phyloP scores from a whole-genome alignment of 2,888 invertebrate genomes.

The Latheticus oryzae region DNA sequence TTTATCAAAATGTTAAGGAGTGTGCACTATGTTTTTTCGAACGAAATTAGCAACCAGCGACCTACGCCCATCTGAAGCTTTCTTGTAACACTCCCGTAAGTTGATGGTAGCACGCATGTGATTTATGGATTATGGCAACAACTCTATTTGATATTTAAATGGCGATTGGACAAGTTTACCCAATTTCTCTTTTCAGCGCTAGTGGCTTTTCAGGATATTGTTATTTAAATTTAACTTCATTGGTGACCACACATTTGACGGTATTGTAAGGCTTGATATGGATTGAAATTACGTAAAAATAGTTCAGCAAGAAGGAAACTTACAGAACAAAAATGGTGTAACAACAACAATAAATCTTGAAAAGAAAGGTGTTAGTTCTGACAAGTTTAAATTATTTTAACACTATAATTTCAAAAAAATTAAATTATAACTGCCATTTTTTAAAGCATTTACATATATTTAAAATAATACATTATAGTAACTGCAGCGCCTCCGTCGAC shows the following conservation, averaged over 20 bases:
- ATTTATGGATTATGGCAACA: slow-evolving; percentile 29
- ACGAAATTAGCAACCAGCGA: slow-evolving; percentile 26
- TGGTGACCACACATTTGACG: slow-evolving; percentile 9
- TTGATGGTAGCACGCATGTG: slow-evolving; percentile 26
- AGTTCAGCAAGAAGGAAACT: too few species aligned
- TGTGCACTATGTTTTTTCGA: slow-evolving; percentile 25
- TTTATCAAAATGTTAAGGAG: slow-evolving; percentile 38
- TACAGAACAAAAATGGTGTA: too few species aligned
- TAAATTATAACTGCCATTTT: too few species aligned
- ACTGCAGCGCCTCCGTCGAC: too few species aligned
- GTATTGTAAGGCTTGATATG: too few species aligned
- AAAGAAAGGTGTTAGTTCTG: too few species aligned
- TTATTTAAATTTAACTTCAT: slow-evolving; percentile 6
- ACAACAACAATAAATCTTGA: too few species aligned
- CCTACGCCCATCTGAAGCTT: slow-evolving; percentile 30
- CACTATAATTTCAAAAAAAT: too few species aligned
- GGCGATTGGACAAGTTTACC: slow-evolving; percentile 6
- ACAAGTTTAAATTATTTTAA: too few species aligned
- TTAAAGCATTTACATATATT: too few species aligned
- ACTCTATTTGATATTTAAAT: slow-evolving; percentile 36
- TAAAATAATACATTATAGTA: too few species aligned
- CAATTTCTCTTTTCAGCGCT: slow-evolving; percentile 28
- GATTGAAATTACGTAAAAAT: too few species aligned
- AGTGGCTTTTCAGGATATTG: slow-evolving; percentile 8
- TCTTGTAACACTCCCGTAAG: slow-evolving; percentile 20